Evolutionary conservation across 2,888 invertebrate species (phyloP).

Genomic region (Andrena marginata): DNA sequence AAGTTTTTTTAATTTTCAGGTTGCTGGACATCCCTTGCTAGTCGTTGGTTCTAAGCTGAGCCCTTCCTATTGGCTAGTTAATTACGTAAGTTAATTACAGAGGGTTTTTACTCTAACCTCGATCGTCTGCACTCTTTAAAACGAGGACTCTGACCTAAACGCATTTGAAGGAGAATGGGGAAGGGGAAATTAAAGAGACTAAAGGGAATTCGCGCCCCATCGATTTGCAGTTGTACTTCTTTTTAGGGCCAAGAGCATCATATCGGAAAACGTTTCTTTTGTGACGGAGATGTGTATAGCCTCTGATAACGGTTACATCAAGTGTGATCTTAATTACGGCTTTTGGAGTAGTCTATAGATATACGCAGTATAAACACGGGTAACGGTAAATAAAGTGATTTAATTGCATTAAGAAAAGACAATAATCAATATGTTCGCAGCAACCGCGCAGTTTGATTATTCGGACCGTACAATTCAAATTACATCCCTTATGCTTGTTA

Average conservation of each 20-base stretch:
- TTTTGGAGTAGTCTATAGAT: not conserved
- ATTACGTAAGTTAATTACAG: constrained; percentile 39
- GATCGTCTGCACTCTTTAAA: not conserved
- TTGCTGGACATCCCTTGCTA: too few species aligned
- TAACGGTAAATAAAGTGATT: not conserved
- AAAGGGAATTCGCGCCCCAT: constrained; percentile 1
- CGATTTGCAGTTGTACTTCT: not conserved
- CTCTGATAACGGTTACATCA: not conserved
- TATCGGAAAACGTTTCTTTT: not conserved
- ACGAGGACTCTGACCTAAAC: constrained; percentile 11
- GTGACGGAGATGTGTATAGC: not conserved
- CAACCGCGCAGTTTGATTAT: not conserved
- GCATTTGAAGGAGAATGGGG: not conserved
- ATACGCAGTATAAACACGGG: not conserved
- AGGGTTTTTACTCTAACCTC: constrained; percentile 6
- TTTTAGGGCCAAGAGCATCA: not conserved
- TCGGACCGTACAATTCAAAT: constrained; percentile 6
- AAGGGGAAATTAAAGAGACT: not conserved
- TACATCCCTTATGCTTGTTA: not conserved
- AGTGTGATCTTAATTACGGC: not conserved
- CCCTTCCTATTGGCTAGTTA: constrained; percentile 18
- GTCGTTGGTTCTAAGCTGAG: not conserved
- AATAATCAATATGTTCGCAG: not conserved
- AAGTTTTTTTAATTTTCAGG: too few species aligned
- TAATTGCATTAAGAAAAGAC: not conserved